Base-by-base conservation (phyloP, 2,888 invertebrate genomes). In the Uropetala carovei region DNA sequence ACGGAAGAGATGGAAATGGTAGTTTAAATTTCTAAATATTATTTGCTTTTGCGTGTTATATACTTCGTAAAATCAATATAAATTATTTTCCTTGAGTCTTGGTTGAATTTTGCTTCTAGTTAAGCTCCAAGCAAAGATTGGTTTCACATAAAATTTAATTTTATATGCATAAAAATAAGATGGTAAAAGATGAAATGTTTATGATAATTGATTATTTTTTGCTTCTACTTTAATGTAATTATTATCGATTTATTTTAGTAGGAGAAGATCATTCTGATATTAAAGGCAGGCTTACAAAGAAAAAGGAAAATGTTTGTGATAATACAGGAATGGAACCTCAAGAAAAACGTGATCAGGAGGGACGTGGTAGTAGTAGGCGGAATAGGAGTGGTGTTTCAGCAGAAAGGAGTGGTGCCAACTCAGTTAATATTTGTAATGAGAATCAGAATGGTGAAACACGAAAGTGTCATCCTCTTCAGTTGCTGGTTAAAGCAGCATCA, bases 401-500 rank as follows among this genome's bases (percentile, higher is more conserved):
- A 43, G 93, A 93, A n/a, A 94, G 94, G 68, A 93, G 93, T 13
- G 93, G 93, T 60, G 92, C 92, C 59, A 92, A 93, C 75, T 92
- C 93, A 82, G 92, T 82, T 60, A 93, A 93, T 83, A 93, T 60
- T 82, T 43, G 92, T 75, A 93, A 92, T 68, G 86, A 93, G 75
- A 86, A 92, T n/a, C 86, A 92, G 92, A 86, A 93, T 85, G 89
- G 92, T 86, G 93, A 92, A 64, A 18, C 92, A 83, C 56, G 93
- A 92, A 86, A 92, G 56, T 68, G 92, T 86, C 93, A 92, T 85
- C 97, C 98, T 0, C 96, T 99, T 94, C 97, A 98, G 94, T 96
- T 97, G 83, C 95, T 99, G 27, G 97, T 98, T 92, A 96, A 97
- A 94, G 98, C 98, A 0, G 99, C 98, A 2, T 97, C 97, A 93